These are phyloP conservation scores for Misgurnus mizolepis DNA, from an alignment of 2,113 vertebrate species.

Conservation along the genomic window DNA sequence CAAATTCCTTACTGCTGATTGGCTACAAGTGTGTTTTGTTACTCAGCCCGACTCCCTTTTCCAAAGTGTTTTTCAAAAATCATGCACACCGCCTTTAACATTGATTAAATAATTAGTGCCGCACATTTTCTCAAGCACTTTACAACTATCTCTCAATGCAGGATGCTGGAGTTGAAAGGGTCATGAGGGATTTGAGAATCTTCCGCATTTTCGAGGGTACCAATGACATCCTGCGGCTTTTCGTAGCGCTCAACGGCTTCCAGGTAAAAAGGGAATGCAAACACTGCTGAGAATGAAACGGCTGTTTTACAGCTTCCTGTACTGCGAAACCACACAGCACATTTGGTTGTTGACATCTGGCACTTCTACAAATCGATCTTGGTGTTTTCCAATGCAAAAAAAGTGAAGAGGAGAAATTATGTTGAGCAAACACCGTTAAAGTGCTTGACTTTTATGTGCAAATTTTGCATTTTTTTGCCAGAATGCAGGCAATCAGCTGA, in stretches of 20 bases:
- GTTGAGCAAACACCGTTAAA: not conserved
- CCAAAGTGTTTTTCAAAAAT: no score
- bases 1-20: no score
- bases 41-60: no score
- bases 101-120: no score
- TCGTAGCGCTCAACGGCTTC: constrained; percentile 88
- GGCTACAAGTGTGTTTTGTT: no score
- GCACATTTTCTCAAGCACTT: not conserved
- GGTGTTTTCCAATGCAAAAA: not conserved
- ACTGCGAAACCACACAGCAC: constrained; percentile 21
- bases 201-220: constrained; percentile 92
- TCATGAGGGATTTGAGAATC: constrained; percentile 84
- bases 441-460: not conserved
- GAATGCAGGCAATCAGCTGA: constrained; percentile 84
- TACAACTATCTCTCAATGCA: constrained; percentile 46
- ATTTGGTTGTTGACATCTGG: constrained; percentile 31
- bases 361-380: not conserved
- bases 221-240: constrained; percentile 88
- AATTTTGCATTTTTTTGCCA: constrained; percentile 50
- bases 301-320: constrained; percentile 36
- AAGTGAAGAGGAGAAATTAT: not conserved
- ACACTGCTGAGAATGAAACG: constrained; percentile 14
- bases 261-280: constrained; percentile 74
- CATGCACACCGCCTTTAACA: no score
- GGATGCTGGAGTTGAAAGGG: constrained; percentile 82